Conservation (phyloP, 2,113 vertebrate species). For the Ancistrus triradiatus region DNA sequence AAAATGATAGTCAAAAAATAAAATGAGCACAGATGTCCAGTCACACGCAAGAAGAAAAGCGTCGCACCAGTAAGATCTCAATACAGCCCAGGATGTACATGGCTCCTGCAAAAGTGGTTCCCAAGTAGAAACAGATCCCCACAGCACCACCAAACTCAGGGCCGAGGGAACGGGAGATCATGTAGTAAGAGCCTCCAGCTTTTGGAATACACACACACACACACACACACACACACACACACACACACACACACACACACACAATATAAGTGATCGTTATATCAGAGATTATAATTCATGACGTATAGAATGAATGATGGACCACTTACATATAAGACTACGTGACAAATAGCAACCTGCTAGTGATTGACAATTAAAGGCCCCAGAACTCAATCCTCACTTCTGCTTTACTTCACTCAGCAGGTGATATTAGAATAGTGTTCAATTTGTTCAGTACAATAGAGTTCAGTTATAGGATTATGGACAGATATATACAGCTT, state of each 20-base stretch:
- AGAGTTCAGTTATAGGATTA: constrained; percentile 27
- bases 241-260: constrained; percentile 39
- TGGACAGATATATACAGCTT: constrained; percentile 41
- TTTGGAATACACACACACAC: constrained; percentile 41
- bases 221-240: background rate
- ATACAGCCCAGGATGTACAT: constrained; percentile 99
- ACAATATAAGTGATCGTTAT: too few relatives aligned
- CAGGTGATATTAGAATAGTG: constrained; percentile 43
- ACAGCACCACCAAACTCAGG: constrained; percentile 96
- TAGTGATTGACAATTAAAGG: constrained; percentile 15
- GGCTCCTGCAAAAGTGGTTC: constrained; percentile 94
- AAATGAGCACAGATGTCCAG: too few relatives aligned
- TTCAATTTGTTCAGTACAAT: constrained; percentile 51
- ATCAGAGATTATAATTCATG: constrained; percentile 2
- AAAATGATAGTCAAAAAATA: background rate
- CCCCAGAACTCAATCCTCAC: too few relatives aligned
- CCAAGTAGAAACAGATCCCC: constrained; percentile 98
- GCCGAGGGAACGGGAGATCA: constrained; percentile 96
- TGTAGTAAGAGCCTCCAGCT: constrained; percentile 98
- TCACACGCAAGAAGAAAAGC: constrained; percentile 5
- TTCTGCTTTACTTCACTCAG: constrained; percentile 46
- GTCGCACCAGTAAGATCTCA: constrained; percentile 90
- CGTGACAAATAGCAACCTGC: constrained; percentile 22
- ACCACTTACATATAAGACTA: constrained; percentile 18
- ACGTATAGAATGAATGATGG: constrained; percentile 11